phyloP scores from a whole-genome alignment of 2,888 invertebrate genomes.

The Ophion ellenae region DNA sequence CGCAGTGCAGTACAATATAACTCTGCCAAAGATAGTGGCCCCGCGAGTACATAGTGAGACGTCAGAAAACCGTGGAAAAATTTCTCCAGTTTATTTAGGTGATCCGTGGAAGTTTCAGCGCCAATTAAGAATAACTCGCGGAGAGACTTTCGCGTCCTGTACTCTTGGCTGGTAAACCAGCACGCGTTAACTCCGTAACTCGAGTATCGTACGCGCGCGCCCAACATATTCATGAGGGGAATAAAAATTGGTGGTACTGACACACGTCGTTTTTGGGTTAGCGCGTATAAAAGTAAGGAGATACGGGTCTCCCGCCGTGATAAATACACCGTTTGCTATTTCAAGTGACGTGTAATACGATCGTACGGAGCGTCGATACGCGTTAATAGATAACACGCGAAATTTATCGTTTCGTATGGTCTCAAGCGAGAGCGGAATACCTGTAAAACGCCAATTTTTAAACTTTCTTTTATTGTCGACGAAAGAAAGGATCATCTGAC shows the following conservation, averaged over 20 bases:
- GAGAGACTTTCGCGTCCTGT: slow-evolving; percentile 73
- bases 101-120: slow-evolving; percentile 67
- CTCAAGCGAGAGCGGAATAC: background rate
- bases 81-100: slow-evolving; percentile 65
- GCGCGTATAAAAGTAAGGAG: slow-evolving; percentile 28
- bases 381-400: slow-evolving; percentile 10
- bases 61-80: slow-evolving; percentile 69
- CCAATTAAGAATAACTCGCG: slow-evolving; percentile 71
- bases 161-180: slow-evolving; percentile 24
- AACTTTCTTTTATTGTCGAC: background rate
- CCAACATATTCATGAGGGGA: background rate
- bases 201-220: slow-evolving; percentile 16
- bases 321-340: slow-evolving; percentile 16
- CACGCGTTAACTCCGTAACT: slow-evolving; percentile 53
- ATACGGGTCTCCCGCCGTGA: background rate
- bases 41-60: slow-evolving; percentile 45
- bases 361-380: background rate
- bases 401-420: background rate
- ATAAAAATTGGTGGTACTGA: background rate
- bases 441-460: background rate
- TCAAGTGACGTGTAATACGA: slow-evolving; percentile 10
- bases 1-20: slow-evolving; percentile 14
- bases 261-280: slow-evolving; percentile 1
- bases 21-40: slow-evolving; percentile 23
- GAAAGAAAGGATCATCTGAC: background rate